Conservation (phyloP, 2,797 vertebrate species). For the Octomys mimax region DNA sequence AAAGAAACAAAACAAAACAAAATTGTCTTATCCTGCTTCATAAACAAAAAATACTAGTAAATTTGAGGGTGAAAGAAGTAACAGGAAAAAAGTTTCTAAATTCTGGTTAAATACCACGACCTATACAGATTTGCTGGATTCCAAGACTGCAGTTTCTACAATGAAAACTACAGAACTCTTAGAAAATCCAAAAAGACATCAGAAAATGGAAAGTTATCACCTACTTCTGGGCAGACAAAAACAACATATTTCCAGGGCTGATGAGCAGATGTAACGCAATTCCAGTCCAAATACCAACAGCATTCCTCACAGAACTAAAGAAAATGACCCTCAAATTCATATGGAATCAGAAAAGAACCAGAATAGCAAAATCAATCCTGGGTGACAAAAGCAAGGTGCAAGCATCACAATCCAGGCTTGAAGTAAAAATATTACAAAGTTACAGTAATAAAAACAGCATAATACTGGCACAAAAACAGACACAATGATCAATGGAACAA, state of each 20-base stretch:
- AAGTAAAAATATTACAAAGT: neutral
- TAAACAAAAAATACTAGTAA: constrained; percentile 20
- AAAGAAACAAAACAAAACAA: neutral
- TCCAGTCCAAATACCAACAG: neutral
- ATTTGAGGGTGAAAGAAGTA: neutral
- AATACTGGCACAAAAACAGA: neutral
- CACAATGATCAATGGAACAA: neutral
- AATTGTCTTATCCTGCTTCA: neutral
- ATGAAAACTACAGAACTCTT: neutral
- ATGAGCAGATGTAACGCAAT: neutral
- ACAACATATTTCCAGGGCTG: neutral
- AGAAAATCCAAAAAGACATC: neutral
- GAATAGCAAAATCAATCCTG: neutral
- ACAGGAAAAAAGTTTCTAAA: neutral
- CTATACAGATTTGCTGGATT: neutral
- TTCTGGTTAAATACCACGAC: neutral
- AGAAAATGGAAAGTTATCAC: neutral
- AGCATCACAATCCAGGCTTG: neutral
- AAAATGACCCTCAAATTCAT: neutral
- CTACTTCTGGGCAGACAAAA: neutral
- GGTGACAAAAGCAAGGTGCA: neutral
- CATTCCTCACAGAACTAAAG: neutral
- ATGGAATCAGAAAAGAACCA: neutral
- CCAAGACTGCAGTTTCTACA: neutral
- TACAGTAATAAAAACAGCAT: neutral